phyloP scores from a whole-genome alignment of 2,888 invertebrate species.

The Sicus ferrugineus region DNA sequence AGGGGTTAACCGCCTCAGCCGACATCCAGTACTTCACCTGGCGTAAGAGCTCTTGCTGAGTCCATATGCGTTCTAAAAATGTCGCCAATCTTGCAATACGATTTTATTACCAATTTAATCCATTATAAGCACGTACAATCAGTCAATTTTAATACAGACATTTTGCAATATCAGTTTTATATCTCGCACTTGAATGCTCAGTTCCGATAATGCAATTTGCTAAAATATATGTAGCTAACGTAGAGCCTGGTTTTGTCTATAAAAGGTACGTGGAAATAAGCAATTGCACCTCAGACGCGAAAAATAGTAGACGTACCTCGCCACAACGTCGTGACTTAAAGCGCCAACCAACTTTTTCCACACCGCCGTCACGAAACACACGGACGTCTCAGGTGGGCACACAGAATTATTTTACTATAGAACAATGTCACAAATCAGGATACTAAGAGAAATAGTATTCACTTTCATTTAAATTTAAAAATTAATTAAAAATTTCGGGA shows the following conservation, averaged over 20 bases:
- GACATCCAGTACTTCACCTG: neutral
- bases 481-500: no score
- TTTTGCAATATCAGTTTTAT: neutral
- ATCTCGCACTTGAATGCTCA: neutral
- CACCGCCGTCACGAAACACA: no score
- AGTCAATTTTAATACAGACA: neutral
- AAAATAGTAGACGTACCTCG: no score
- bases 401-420: no score
- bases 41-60: no score
- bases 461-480: no score
- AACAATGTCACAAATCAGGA: no score
- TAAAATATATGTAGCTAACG: neutral
- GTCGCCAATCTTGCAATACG: neutral
- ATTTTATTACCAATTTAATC: neutral
- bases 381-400: no score
- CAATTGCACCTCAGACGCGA: neutral
- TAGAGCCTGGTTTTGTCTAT: neutral
- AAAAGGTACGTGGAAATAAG: neutral
- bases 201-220: neutral
- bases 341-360: no score
- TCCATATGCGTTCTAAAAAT: no score
- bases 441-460: no score
- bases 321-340: no score
- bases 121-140: neutral
- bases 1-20: neutral